Evolutionary conservation across 37 sponge, comb jelly and placozoan genomes (phyloP).

Genomic region (Hexactinellida sp.): DNA sequence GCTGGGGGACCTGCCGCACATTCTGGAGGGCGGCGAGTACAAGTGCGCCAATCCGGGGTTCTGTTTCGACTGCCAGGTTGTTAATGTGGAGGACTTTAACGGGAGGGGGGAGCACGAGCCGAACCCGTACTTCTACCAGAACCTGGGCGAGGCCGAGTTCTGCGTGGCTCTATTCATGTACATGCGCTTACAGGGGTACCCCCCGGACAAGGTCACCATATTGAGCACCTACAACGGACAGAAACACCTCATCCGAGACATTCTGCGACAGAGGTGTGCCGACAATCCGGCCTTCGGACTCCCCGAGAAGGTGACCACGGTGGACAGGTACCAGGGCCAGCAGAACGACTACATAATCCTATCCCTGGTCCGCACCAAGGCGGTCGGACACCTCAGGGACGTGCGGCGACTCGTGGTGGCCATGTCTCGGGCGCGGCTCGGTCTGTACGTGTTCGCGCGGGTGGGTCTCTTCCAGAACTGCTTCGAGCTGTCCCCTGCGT

Average conservation of each 20-base stretch:
- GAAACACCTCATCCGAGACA: slow-evolving; percentile 95
- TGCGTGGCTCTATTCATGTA: slow-evolving; percentile 92
- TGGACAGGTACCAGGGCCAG: slow-evolving; percentile 96
- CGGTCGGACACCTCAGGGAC: slow-evolving; percentile 87
- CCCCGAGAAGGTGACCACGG: slow-evolving; percentile 87
- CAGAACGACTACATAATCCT: slow-evolving; percentile 99
- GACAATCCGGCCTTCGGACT: slow-evolving; percentile 87
- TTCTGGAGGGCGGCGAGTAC: slow-evolving; percentile 54
- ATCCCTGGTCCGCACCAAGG: slow-evolving; percentile 84
- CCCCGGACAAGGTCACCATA: slow-evolving; percentile 89
- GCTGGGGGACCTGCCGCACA: slow-evolving; percentile 88
- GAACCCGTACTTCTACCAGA: slow-evolving; percentile 92
- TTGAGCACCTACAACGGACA: slow-evolving; percentile 99
- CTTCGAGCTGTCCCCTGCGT: slow-evolving; percentile 90
- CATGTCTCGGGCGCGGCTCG: slow-evolving; percentile 94
- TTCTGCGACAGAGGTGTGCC: slow-evolving; percentile 81
- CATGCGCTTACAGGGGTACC: slow-evolving; percentile 95
- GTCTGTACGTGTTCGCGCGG: slow-evolving; percentile 83
- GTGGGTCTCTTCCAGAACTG: slow-evolving; percentile 74
- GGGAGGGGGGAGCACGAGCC: slow-evolving; percentile 87
- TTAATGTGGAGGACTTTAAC: slow-evolving; percentile 92
- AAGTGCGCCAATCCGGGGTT: slow-evolving; percentile 71
- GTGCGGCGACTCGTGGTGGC: slow-evolving; percentile 94
- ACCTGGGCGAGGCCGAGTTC: slow-evolving; percentile 94
- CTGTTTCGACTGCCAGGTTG: slow-evolving; percentile 76